Evolutionary conservation across 2,797 vertebrate genomes (phyloP).

Genomic region (Hemibagrus guttatus): DNA sequence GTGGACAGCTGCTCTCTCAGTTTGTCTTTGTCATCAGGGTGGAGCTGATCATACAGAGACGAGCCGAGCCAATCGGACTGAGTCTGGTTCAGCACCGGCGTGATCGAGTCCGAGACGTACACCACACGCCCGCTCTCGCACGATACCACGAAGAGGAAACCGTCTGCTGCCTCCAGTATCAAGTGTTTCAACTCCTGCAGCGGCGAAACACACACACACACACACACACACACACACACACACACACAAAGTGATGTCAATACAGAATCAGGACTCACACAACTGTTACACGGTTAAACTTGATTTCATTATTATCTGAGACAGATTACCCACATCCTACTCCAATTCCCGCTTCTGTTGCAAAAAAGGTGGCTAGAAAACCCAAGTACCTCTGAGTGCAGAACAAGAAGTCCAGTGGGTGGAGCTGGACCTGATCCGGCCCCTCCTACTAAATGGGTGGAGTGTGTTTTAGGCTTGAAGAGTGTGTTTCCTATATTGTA

Average conservation of each 20-base stretch:
- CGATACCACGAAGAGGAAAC: conserved; percentile 94
- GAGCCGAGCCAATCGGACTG: conserved; percentile 93
- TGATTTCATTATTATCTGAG: neutral
- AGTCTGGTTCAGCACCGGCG: conserved; percentile 89
- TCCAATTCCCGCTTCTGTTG: neutral
- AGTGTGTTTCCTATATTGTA: too few species aligned
- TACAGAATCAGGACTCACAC: neutral
- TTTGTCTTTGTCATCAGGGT: conserved; percentile 93
- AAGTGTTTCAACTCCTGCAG: conserved; percentile 92
- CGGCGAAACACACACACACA: neutral
- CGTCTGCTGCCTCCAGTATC: conserved; percentile 92
- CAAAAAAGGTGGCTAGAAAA: neutral
- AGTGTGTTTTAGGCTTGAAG: neutral
- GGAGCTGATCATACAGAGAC: conserved; percentile 91
- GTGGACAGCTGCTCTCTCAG: conserved; percentile 94
- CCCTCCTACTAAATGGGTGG: neutral
- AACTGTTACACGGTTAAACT: too few species aligned
- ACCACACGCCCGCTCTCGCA: conserved; percentile 91
- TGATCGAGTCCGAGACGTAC: conserved; percentile 91
- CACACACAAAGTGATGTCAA: neutral
- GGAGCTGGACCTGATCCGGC: neutral
- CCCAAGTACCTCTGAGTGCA: neutral
- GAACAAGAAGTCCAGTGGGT: neutral
- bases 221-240: too few species aligned
- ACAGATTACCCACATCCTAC: neutral